Evolutionary conservation across 2,797 vertebrate genomes (phyloP), one percentile per base, ranked within the genome.

Genomic region (Onychomys leucogaster): DNA sequence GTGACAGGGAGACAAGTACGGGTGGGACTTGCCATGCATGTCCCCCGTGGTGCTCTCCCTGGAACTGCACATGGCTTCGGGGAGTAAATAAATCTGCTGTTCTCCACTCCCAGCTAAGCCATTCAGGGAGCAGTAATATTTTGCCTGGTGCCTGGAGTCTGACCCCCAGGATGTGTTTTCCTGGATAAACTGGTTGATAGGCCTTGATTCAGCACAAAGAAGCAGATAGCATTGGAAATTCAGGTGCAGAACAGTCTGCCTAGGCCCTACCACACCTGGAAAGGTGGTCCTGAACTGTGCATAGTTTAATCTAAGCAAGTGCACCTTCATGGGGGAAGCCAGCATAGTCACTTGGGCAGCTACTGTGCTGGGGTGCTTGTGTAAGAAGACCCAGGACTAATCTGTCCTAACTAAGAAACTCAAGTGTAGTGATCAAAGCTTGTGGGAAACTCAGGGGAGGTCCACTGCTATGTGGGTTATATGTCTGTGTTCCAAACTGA

Each of bases 371-470:
- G 88, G 14, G 52, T 55, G 12, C 34, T 59, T 11, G 12, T 1
- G 37, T 61, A 32, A 25, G 17, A 6, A 16, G 65, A 73, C 3
- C 0, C 0, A 11, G 13, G 49, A 59, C 4, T 0, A 7, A 55
- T 25, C 34, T 5, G 17, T 23, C 0, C 11, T 0, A 7, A 37
- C 17, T 0, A 17, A 43, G 88, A 77, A 43, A 23, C 2, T 19
- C n/a, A 9, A 5, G 0, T 5, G 34, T 34, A 46, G 46, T 65
- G 27, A 46, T 23, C 8, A 7, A 29, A 43, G 2, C 6, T 5
- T 16, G 7, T 0, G 10, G 10, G 57, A 63, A 46, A 16, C 10
- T 29, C 16, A 2, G 14, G 43, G 37, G 12, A 5, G 2, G 75
- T 2, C 37, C 8, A 0, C 2, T 1, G 84, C 0, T 1, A 1